Percentiles rank a stretch among this genome's conserved stretches.
These are phyloP conservation scores for Drosophila subquinaria DNA, from an alignment of 2,888 invertebrate species.

Conservation along the genomic window DNA sequence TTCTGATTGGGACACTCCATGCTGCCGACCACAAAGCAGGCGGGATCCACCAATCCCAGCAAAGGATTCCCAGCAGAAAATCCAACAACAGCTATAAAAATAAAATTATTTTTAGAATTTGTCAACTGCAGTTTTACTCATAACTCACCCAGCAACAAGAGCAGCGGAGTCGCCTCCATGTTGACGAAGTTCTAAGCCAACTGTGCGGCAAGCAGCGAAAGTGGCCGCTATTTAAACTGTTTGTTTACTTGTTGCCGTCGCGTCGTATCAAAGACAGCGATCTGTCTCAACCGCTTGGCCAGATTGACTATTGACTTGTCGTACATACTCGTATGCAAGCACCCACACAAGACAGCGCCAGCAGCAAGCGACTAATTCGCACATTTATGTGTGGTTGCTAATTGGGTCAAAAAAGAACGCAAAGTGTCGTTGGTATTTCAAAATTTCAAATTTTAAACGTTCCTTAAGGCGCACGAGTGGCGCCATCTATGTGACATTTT, in stretches of 20 bases:
- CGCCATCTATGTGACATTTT: conserved; percentile 39
- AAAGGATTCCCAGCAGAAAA: conserved; percentile 56
- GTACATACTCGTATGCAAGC: conserved; percentile 53
- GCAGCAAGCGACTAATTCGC: conserved; percentile 42
- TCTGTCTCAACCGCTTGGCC: conserved; percentile 34
- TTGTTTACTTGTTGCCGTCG: conserved; percentile 16
- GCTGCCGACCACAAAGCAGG: conserved; percentile 51
- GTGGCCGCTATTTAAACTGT: conserved; percentile 61
- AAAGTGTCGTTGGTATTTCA: conserved; percentile 26
- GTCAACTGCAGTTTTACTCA: not conserved
- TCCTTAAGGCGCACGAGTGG: not conserved
- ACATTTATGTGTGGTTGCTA: conserved; percentile 30
- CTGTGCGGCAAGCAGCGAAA: conserved; percentile 55
- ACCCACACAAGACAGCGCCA: conserved; percentile 57
- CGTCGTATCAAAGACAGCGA: conserved; percentile 56
- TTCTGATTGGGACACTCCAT: conserved; percentile 87
- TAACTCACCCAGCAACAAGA: conserved; percentile 52
- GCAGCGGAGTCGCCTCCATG: conserved; percentile 44
- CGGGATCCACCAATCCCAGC: conserved; percentile 68
- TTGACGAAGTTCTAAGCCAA: conserved; percentile 46
- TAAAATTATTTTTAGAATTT: not conserved
- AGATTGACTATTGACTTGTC: conserved; percentile 50
- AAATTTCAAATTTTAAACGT: conserved; percentile 17
- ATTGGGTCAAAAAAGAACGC: conserved; percentile 50
- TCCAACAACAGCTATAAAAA: conserved; percentile 29